Percentiles rank a stretch among this genome's conserved stretches.
phyloP scores from a whole-genome alignment of 2,113 vertebrate genomes.

The Neolamprologus caudopunctatus region DNA sequence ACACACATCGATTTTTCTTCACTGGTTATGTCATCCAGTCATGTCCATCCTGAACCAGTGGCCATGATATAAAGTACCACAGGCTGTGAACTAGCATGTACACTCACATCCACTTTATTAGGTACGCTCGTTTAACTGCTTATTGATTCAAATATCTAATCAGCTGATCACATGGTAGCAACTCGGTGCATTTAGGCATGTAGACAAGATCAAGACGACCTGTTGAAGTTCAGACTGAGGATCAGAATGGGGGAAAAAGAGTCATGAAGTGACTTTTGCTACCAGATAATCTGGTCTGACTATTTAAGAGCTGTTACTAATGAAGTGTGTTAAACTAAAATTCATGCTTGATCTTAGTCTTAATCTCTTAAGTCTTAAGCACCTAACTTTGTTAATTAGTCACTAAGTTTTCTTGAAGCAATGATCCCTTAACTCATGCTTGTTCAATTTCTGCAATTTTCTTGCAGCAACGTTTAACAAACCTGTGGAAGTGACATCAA shows the following conservation, averaged over 20 bases:
- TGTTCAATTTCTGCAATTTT: background rate
- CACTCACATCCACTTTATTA: background rate
- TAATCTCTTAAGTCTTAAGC: background rate
- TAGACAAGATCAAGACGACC: background rate
- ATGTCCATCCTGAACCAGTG: background rate
- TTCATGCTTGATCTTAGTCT: background rate
- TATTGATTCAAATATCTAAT: background rate
- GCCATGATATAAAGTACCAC: background rate
- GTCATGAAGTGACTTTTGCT: too few species aligned
- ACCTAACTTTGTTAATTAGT: background rate
- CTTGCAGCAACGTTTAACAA: fast-evolving
- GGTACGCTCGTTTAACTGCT: fast-evolving
- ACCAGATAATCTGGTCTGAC: background rate
- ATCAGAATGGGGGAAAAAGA: too few species aligned
- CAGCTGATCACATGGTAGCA: background rate
- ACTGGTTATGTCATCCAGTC: background rate
- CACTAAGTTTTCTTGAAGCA: background rate
- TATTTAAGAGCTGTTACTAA: background rate
- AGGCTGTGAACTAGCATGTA: background rate
- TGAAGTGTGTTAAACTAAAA: background rate
- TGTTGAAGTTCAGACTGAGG: too few species aligned
- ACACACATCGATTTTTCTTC: background rate
- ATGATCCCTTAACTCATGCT: background rate
- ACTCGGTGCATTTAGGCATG: background rate
- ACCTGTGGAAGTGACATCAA: background rate